Conservation (phyloP, 2,888 invertebrate genomes). For the Brassicogethes aeneus region DNA sequence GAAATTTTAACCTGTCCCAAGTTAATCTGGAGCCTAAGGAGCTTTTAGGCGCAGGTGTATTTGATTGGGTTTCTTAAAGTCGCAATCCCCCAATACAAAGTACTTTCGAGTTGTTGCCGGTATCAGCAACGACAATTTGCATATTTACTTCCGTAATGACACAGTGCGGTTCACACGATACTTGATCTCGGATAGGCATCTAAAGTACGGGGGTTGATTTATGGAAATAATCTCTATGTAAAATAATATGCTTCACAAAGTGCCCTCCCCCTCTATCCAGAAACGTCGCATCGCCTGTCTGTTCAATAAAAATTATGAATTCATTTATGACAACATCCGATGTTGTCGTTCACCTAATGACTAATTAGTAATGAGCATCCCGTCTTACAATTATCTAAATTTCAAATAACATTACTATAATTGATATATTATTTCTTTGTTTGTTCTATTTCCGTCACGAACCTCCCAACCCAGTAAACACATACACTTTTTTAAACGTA, state of each 20-base stretch:
- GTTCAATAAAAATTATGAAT: background rate
- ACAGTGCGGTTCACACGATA: conserved; percentile 24
- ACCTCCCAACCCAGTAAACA: too few relatives aligned
- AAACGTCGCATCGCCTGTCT: too few relatives aligned
- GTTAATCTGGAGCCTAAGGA: conserved; percentile 20
- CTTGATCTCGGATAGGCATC: conserved; percentile 24
- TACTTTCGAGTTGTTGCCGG: conserved; percentile 19
- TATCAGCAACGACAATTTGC: conserved; percentile 27
- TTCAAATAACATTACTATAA: too few relatives aligned
- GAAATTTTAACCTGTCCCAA: conserved; percentile 19
- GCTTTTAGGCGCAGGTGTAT: conserved; percentile 29
- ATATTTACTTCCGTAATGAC: conserved; percentile 25
- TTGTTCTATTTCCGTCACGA: too few relatives aligned
- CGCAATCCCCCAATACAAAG: conserved; percentile 23
- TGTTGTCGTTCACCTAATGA: too few relatives aligned
- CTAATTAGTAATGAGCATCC: too few relatives aligned
- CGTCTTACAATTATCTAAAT: too few relatives aligned
- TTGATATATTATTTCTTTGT: too few relatives aligned
- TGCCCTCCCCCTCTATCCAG: conserved; percentile 17
- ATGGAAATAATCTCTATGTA: conserved; percentile 23
- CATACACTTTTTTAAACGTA: too few relatives aligned
- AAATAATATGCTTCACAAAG: conserved; percentile 21
- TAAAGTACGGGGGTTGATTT: conserved; percentile 20
- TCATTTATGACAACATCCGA: too few relatives aligned
- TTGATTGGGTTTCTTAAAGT: conserved; percentile 26